Evolutionary conservation across 2,113 vertebrate genomes (phyloP).

Genomic region (Atractosteus spatula): DNA sequence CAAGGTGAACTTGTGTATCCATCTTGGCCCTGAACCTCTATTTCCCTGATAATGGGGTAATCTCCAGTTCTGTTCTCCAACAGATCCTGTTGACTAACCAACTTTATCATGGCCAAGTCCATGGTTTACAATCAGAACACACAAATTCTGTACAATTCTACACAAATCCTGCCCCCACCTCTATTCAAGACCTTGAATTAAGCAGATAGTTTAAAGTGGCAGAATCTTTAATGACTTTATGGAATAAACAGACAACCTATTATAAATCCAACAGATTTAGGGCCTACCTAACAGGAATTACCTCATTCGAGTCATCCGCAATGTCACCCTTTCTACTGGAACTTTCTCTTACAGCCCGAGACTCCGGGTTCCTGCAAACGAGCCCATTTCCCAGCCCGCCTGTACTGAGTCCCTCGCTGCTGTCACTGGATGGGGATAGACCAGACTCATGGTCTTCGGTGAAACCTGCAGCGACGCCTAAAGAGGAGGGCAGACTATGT

Average conservation of each 20-base stretch:
- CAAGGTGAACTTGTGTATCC: not conserved
- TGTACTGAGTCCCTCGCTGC: constrained; percentile 49
- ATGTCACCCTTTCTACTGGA: constrained; percentile 34
- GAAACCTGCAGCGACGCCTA: constrained; percentile 32
- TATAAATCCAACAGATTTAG: too few relatives aligned
- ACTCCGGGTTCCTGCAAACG: constrained; percentile 32
- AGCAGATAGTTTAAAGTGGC: too few relatives aligned
- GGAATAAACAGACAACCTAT: too few relatives aligned
- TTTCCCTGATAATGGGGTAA: not conserved
- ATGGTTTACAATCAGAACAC: too few relatives aligned
- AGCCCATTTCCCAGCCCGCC: constrained; percentile 53
- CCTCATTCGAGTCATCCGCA: constrained; percentile 46
- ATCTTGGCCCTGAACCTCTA: constrained; percentile 38
- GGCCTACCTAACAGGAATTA: constrained; percentile 29
- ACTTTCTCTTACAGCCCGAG: constrained; percentile 32
- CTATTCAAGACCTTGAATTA: too few relatives aligned
- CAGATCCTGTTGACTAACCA: too few relatives aligned
- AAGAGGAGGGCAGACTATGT: constrained; percentile 18
- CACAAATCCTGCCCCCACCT: too few relatives aligned
- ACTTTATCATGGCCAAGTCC: too few relatives aligned
- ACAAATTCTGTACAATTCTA: too few relatives aligned
- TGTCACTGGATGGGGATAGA: constrained; percentile 35
- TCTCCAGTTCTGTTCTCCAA: too few relatives aligned
- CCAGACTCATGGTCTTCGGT: constrained; percentile 15
- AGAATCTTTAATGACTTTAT: too few relatives aligned